Conservation (phyloP, 2,113 vertebrate species). For the Poecile atricapillus region DNA sequence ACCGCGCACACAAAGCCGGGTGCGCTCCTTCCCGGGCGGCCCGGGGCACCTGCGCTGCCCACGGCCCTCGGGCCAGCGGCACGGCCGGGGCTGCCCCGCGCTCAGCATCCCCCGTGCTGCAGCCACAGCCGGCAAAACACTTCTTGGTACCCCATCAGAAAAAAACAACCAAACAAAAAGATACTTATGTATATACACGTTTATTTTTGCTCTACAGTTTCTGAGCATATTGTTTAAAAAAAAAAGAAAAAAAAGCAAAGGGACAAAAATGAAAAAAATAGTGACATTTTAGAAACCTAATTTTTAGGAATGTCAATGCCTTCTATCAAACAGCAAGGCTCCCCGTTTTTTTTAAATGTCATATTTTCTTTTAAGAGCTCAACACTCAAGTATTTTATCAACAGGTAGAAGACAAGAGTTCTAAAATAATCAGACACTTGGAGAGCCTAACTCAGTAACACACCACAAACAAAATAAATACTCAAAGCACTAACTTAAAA, state of each 20-base stretch:
- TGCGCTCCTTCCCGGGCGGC: neutral
- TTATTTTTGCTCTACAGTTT: neutral
- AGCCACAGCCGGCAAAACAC: too few relatives aligned
- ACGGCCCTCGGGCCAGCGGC: neutral
- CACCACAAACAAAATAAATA: neutral
- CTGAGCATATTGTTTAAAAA: neutral
- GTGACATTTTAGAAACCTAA: neutral
- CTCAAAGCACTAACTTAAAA: neutral
- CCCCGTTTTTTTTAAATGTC: neutral
- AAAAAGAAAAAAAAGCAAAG: neutral
- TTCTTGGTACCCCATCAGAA: neutral
- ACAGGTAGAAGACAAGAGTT: neutral
- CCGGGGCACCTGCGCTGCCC: neutral
- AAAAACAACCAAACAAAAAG: too few relatives aligned
- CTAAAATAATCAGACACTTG: neutral
- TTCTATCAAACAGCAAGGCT: neutral
- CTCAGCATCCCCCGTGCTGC: rapidly evolving
- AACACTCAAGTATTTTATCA: neutral
- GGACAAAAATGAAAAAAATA: neutral
- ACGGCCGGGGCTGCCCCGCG: neutral
- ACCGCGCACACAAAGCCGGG: neutral
- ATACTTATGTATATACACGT: too few relatives aligned
- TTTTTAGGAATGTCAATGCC: neutral
- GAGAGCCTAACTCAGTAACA: neutral
- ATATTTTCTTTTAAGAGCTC: neutral